phyloP scores from a whole-genome alignment of 2,113 vertebrate species.

The Apodemus sylvaticus region DNA sequence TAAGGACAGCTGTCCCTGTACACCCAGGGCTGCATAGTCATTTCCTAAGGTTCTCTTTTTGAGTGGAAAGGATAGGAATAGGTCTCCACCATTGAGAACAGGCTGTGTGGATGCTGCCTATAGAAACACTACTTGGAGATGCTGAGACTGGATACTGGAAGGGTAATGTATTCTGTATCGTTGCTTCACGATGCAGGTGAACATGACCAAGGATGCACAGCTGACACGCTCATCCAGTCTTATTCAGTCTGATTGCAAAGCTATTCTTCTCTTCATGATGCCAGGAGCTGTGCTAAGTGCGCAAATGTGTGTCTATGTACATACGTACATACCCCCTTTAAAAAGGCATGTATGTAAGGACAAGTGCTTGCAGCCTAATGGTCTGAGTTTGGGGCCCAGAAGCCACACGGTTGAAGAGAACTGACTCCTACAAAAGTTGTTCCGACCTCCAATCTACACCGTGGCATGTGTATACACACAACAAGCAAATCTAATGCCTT shows the following conservation, averaged over 20 bases:
- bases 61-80: neutral
- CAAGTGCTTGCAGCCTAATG: neutral
- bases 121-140: neutral
- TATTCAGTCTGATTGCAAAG: conserved; percentile 2
- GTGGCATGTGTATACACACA: neutral
- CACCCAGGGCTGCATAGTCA: too few species aligned
- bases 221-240: neutral
- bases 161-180: neutral
- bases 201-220: neutral
- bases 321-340: neutral
- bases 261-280: neutral
- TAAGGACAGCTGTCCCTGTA: neutral
- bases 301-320: too few species aligned
- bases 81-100: neutral
- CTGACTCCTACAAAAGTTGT: neutral
- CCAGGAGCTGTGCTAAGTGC: neutral
- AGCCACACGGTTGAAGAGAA: neutral
- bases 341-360: neutral
- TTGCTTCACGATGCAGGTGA: neutral
- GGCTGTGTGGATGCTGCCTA: neutral
- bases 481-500: neutral
- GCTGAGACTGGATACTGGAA: neutral
- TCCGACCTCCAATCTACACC: neutral
- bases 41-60: neutral
- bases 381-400: neutral